Evolutionary conservation across 2,113 vertebrate genomes (phyloP), one percentile per base, ranked within the genome.

Genomic region (Leuciscus idus): DNA sequence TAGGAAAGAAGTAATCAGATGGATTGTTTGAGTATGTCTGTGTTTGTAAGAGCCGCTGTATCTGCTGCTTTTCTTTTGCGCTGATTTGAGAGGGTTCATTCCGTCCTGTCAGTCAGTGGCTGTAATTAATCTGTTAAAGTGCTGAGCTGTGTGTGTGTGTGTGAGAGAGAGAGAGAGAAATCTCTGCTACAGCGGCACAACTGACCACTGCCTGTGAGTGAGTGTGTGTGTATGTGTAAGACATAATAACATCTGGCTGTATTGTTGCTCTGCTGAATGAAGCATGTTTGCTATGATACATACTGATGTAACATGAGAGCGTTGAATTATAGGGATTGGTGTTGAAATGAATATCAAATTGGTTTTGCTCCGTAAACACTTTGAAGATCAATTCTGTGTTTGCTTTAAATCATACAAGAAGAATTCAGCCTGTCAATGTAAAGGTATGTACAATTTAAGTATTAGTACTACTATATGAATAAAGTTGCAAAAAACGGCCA

Each of bases 41-140:
- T 43, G 68, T 72, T 64, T 61, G 64, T 50, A 72, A 80, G 74
- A 84, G 81, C 43, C 72, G 43, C 83, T 85, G 85, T 70, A 73
- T 83, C 73, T 85, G 78, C 87, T 80, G 33, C 62, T 88, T 86
- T 86, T 23, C 84, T 85, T 26, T 28, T 85, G 75, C 11, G 36
- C 75, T 86, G 87, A 84, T 88, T 88, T 86, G 87, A 88, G 68
- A 80, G 75, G 87, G 64, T 84, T 80, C 84, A 79, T 61, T 81
- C n/a, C 2, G 23, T 68, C 48, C 62, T 17, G 66, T 88, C 87
- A 88, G 26, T 88, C 81, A 84, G 23, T 81, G 46, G 66, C 30
- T 80, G 75, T 85, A 86, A 83, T 88, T 88, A 86, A 88, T 88
- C 87, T 88, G 48, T 83, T 88, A 86, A 88, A 86, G 87, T 86